Base-by-base conservation (phyloP, 2,113 vertebrate species). In the Danionella cerebrum region DNA sequence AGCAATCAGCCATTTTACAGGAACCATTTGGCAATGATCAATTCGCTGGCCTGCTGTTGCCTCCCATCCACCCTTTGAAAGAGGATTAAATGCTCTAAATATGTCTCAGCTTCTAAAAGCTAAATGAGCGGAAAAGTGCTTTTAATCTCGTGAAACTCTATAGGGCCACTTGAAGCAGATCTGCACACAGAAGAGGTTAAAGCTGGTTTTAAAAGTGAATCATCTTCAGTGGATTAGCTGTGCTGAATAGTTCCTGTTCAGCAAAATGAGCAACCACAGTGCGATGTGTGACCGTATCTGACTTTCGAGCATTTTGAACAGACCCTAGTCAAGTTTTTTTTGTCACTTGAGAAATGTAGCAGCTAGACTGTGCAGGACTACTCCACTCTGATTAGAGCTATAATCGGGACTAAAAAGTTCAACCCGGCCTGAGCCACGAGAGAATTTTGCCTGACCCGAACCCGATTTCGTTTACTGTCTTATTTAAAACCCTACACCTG, bases 91-190 rank as follows among this genome's bases (percentile, higher is more conserved):
- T 62, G 65, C 45, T 65, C 67, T 70, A 78, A 73, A 70, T 65
- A 68, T 62, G 44, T 42, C 58, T 64, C 35, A 25, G 50, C 54
- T 48, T 14, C 63, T 62, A 14, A 57, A 63, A 51, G 42, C 18
- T n/a, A 47, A 64, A 69, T 55, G 50, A 73, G 67, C 60, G 50
- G 69, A 72, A 72, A 72, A 75, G 70, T 59, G 33, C 70, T 68
- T 78, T 73, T 76, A 75, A 75, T 78, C 70, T 73, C 65, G 67
- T 73, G 76, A 73, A 78, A 76, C 67, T 48, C 70, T 55, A 76
- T 51, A 68, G 9, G 38, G 41, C 31, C 33, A 48, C 64, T 68
- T 77, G 16, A 63, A 45, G 25, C 25, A 24, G 44, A 39, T 71
- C 36, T 31, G 14, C n/a, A 54, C 39, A 44, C 42, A 45, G 22